Base-by-base conservation (phyloP, 2,113 vertebrate species). In the Lanius ludovicianus region DNA sequence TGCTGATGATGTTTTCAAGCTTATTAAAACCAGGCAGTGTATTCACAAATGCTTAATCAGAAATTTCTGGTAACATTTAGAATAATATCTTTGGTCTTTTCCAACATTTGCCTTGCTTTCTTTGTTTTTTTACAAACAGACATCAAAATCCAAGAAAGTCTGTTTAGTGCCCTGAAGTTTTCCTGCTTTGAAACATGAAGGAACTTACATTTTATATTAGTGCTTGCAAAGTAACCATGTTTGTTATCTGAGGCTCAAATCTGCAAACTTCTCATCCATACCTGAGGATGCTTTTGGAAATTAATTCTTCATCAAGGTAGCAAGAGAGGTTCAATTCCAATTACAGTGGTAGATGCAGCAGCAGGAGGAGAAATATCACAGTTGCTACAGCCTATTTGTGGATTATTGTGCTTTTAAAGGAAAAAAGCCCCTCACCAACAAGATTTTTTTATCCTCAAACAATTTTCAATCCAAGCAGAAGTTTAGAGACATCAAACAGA, bases 21-120 rank as follows among this genome's bases (percentile, higher is more conserved):
- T 87, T 93, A 94, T 97, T 94, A 96, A 91, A 95, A 76, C 35
- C 93, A 88, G 67, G 52, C 56, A 82, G 35, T 41, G n/a, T 49
- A 65, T 55, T 90, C 90, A 92, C 67, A 69, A 92, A 86, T 52
- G 84, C 70, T 93, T 88, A 79, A 74, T 92, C 87, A 95, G 30
- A 83, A 86, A 63, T 70, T 84, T 70, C 35, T 84, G 56, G n/a
- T 74, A 56, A 69, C 39, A 65, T 85, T 87, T n/a, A 53, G 47
- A 97, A 84, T n/a, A 85, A n/a, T 25, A 21, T 42, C 52, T 67
- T 77, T 57, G 28, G 56, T 74, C 15, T 91, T 85, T 83, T 68
- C 52, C 41, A 46, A 6, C 16, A 41, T 64, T 89, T 94, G 28
- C 44, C 64, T 87, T 41, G 19, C 49, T 87, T 95, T 41, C 37